Evolutionary conservation across 2,797 vertebrate genomes (phyloP), one percentile per base, ranked within the genome.

Genomic region (Pterois miles): DNA sequence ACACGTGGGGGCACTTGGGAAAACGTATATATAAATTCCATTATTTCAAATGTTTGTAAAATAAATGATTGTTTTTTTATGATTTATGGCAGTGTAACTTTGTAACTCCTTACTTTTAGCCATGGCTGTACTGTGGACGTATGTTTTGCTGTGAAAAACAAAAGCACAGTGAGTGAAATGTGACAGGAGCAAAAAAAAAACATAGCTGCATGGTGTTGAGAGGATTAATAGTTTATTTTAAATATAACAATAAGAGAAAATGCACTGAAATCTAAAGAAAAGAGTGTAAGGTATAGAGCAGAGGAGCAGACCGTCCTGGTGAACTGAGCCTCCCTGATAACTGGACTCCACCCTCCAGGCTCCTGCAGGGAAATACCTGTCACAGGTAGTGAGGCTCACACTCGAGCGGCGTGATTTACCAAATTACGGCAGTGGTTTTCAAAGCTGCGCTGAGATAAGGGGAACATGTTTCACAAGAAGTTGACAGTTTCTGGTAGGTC

Each of bases 21-120:
- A 40, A 40, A 40, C 16, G 6, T 40, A 14, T 0, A 40, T 14
- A 40, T 40, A 0, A 0, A 40, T 40, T 40, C 1, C 0, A 0
- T 40, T 40, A 0, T 16, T 40, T 40, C 38, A 13, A 40, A 40
- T 1, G 14, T 40, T 40, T 40, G 38, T 16, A 40, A 40, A 16
- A 40, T 40, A 40, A 40, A 2, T 40, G 14, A 40, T 40, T 40
- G 14, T 40, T 0, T 40, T 3, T 40, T 40, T 40, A 40, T 16
- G 1, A 40, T 40, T 40, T 40, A 16, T 16, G 38, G 1, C 14
- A 3, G 3, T 40, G 6, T 40, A 5, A 4, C 4, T 38, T 38
- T 43, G 40, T 43, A 16, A 18, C 40, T 43, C 40, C 16, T 0
- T 43, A 43, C 0, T 43, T 43, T 16, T 3, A 43, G 14, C 14